phyloP scores from a whole-genome alignment of 2,888 invertebrate genomes.

The Zaprionus lineosus region DNA sequence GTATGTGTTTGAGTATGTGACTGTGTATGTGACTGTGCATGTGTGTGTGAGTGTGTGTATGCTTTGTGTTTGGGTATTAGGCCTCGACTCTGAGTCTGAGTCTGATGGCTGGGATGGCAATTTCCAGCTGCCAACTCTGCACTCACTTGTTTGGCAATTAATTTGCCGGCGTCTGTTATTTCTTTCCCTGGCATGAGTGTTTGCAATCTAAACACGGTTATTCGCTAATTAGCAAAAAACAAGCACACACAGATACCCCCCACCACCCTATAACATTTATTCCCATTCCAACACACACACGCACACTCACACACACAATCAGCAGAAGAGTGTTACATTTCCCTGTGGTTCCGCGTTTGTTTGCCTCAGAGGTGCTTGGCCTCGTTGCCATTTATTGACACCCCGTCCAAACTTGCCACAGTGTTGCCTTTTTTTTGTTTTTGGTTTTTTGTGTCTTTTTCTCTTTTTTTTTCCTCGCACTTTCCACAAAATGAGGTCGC shows the following conservation, averaged over 20 bases:
- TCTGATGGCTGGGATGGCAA: constrained; percentile 43
- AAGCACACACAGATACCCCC: too few relatives aligned
- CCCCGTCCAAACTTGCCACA: constrained; percentile 38
- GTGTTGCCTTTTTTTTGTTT: constrained; percentile 15
- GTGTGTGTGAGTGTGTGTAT: constrained; percentile 7
- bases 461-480: constrained; percentile 48
- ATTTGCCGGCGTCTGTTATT: constrained; percentile 73
- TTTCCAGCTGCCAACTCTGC: constrained; percentile 72
- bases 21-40: constrained; percentile 21
- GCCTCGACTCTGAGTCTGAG: constrained; percentile 28
- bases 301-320: neutral
- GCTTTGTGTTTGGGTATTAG: constrained; percentile 52
- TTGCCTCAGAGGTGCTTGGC: constrained; percentile 68
- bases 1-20: constrained; percentile 17
- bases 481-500: constrained; percentile 65
- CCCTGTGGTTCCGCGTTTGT: constrained; percentile 63
- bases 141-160: constrained; percentile 77
- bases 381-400: constrained; percentile 73
- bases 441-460: neutral
- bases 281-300: constrained; percentile 24
- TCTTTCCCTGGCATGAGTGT: constrained; percentile 74
- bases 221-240: constrained; percentile 79
- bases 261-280: too few relatives aligned
- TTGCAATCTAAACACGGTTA: constrained; percentile 80
- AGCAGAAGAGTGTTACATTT: constrained; percentile 44